A percentile compares a stretch with the other conserved stretches of the same genome.
phyloP scores from a whole-genome alignment of 2,888 invertebrate species.

The Selenia dentaria region DNA sequence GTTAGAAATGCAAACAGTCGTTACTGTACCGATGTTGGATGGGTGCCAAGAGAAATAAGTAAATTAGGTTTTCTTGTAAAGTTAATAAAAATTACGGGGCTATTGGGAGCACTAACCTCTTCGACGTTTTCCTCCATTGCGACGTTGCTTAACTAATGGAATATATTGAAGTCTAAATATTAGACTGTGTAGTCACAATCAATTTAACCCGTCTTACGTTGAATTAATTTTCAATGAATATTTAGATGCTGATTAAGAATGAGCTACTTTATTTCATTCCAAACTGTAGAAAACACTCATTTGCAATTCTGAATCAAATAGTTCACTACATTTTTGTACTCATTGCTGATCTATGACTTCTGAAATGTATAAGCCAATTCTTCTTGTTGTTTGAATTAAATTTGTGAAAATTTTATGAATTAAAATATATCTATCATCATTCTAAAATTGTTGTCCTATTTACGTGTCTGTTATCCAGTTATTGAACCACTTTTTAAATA shows the following conservation, averaged over 20 bases:
- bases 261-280: background rate
- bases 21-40: conserved; percentile 14
- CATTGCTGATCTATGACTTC: too few species aligned
- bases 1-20: conserved; percentile 4
- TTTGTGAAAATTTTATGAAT: too few species aligned
- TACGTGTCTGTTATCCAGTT: too few species aligned
- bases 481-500: too few species aligned
- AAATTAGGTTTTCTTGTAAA: conserved; percentile 17
- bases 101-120: conserved; percentile 52
- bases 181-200: background rate
- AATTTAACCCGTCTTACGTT: background rate
- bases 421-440: too few species aligned
- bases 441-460: too few species aligned
- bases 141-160: conserved; percentile 11
- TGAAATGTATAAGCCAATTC: too few species aligned
- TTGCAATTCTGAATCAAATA: too few species aligned
- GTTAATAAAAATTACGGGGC: conserved; percentile 22
- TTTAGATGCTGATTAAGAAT: background rate
- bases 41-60: conserved; percentile 21
- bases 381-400: too few species aligned
- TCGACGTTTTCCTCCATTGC: conserved; percentile 44
- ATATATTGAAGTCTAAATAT: conserved; percentile 14
- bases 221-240: background rate
- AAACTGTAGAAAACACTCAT: too few species aligned
- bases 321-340: too few species aligned